A percentile compares a stretch with the other conserved stretches of the same genome.
Conservation (phyloP, 2,113 vertebrate species). For the Hassar affinis region DNA sequence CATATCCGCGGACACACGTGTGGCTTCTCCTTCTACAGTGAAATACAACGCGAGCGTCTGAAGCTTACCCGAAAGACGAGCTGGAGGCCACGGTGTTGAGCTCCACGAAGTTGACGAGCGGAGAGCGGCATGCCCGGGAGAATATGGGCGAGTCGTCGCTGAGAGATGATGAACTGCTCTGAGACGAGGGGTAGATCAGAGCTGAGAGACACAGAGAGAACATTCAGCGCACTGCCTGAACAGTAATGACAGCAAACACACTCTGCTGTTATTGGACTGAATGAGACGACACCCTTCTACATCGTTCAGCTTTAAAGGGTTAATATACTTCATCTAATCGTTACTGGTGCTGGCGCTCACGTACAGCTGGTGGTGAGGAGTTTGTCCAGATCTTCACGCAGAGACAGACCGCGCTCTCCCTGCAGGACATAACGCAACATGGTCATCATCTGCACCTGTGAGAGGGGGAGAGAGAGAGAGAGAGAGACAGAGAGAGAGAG, state of each 20-base stretch:
- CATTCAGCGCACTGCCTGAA: no score
- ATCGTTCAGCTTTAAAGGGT: not conserved
- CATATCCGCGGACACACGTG: no score
- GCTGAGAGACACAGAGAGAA: constrained; percentile 3
- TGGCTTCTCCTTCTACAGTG: no score
- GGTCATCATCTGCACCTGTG: constrained; percentile 79
- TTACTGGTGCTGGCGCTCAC: no score
- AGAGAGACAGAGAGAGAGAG: not conserved
- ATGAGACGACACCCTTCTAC: not conserved
- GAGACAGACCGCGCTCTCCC: constrained; percentile 73
- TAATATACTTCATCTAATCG: no score
- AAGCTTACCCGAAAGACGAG: constrained; percentile 65
- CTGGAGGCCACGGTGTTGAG: constrained; percentile 82
- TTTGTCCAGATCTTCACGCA: constrained; percentile 75
- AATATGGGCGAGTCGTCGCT: constrained; percentile 52
- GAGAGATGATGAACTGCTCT: constrained; percentile 15
- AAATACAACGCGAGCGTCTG: no score
- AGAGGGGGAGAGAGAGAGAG: not conserved
- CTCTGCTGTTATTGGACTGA: no score
- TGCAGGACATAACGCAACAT: constrained; percentile 80
- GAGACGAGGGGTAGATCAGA: constrained; percentile 38
- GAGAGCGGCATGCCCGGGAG: constrained; percentile 54
- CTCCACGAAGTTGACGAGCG: constrained; percentile 80
- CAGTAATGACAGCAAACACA: not conserved
- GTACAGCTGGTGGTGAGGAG: constrained; percentile 79